Evolutionary conservation across 2,888 invertebrate species (phyloP).

Genomic region (Apoderus coryli): DNA sequence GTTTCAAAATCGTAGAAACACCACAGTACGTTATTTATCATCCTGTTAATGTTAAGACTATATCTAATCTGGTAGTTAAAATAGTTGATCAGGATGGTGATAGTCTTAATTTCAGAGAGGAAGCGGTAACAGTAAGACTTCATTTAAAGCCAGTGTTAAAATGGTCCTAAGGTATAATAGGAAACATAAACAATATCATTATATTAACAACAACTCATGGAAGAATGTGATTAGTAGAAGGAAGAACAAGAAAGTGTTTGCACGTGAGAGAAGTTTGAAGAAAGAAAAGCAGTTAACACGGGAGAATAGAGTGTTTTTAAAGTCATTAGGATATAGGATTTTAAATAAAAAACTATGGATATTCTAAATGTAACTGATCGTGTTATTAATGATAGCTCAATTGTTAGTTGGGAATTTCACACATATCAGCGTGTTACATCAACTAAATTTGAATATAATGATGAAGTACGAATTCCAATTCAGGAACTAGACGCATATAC

Average conservation of each 20-base stretch:
- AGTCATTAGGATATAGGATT: slow-evolving; percentile 12
- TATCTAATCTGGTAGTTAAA: slow-evolving; percentile 21
- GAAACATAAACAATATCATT: too few species aligned
- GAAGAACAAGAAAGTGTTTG: slow-evolving; percentile 8
- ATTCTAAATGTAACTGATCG: slow-evolving; percentile 15
- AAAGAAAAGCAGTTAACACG: slow-evolving; percentile 7
- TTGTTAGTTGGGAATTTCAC: slow-evolving; percentile 19
- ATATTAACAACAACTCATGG: too few species aligned
- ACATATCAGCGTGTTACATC: slow-evolving; percentile 21
- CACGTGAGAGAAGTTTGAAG: too few species aligned
- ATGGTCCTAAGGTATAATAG: slow-evolving; percentile 6
- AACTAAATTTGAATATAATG: slow-evolving; percentile 21
- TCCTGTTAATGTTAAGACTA: slow-evolving; percentile 20
- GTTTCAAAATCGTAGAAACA: slow-evolving; percentile 26
- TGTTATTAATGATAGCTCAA: slow-evolving; percentile 16
- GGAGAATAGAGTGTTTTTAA: slow-evolving; percentile 11
- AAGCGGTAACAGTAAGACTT: slow-evolving; percentile 21
- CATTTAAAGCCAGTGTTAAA: slow-evolving; percentile 10
- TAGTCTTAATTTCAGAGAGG: slow-evolving; percentile 23
- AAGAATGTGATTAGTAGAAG: too few species aligned
- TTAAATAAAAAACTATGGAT: slow-evolving; percentile 11
- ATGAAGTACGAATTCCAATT: too few species aligned
- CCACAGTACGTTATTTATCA: slow-evolving; percentile 25
- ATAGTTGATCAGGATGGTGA: slow-evolving; percentile 23
- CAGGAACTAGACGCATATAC: slow-evolving; percentile 22